Base-by-base conservation (phyloP, 2,113 vertebrate species). In the Progne subis region DNA sequence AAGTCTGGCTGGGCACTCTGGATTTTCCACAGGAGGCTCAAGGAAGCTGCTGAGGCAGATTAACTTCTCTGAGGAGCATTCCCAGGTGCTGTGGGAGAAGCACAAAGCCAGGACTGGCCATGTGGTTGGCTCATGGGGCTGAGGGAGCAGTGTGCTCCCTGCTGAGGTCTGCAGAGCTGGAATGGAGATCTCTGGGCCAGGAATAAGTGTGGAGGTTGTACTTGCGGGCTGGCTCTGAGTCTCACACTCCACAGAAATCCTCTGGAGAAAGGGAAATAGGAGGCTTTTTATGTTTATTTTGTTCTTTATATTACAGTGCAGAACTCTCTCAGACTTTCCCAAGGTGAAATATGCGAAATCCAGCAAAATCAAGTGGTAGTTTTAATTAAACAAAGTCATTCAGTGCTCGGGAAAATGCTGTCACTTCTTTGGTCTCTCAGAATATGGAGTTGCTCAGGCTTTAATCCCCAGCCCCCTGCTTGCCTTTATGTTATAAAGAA, bases 11-110 rank as follows among this genome's bases (percentile, higher is more conserved):
- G 72, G 23, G 50, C 17, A 5, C 39, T 34, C 26, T 1, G 5
- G 29, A 37, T 25, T 53, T 25, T 12, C 17, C 3, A 1, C 13
- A 2, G 44, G 53, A 77, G 90, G 44, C 53, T 55, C 0, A 1
- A 71, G 61, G 57, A 79, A 29, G 44, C 49, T 72, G 75, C 79
- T 4, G 23, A 55, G 60, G 63, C 39, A 29, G 59, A 34, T 34
- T 3, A 32, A 37, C 29, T 57, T 76, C 49, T 46, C 61, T 64
- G 75, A 75, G 75, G 85, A 82, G 61, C 70, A 5, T 92, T 92
- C 67, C 67, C 75, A 76, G 79, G n/a, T 82, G 63, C 34, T 64
- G 18, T 46, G 53, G 82, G 70, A 68, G 82, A 76, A 52, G 57
- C 21, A 34, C 67, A 60, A 0, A 2, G 21, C 29, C n/a, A 34